Evolutionary conservation across 2,113 vertebrate species (phyloP), one percentile per base, ranked within the genome.

Genomic region (Bostrychus sinensis): DNA sequence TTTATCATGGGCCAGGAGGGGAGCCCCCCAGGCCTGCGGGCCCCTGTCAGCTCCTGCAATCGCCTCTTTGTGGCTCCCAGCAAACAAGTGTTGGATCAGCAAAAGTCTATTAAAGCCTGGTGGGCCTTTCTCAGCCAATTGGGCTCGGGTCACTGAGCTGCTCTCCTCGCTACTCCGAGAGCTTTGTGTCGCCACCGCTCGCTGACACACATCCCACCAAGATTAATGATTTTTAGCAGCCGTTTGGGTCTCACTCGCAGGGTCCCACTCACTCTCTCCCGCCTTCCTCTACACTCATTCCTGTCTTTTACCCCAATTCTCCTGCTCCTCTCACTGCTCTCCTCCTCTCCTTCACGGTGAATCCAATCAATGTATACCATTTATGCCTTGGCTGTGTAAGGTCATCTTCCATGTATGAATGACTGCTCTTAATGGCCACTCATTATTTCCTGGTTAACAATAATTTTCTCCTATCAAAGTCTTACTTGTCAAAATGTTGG

Each of bases 11-110:
- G 87, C 92, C 94, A 94, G 94, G 94, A 94, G 94, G 93, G 93
- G 91, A 93, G 94, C 92, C 87, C 81, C 94, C 94, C 93, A 89
- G 94, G 92, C 94, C 94, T 93, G 93, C 91, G 92, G 93, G 93
- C 89, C 89, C 87, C 88, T 95, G 90, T 95, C 96, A 96, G 91
- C 92, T 93, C 62, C 94, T 89, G 94, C 94, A 95, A 96, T 96
- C 94, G 93, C 93, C 93, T 95, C 95, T 96, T 92, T 97, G 96
- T 96, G 95, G 95, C 94, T 94, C 93, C 93, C 93, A 95, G 94
- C 95, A 96, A 97, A 97, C 96, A 97, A 97, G 95, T 98, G 96
- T 98, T 91, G 95, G 95, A 97, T 98, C 95, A 98, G 96, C 96
- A 98, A 96, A 98, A 97, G 95, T 98, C 95, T 96, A 96, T 98